Conservation (phyloP, 2,888 invertebrate species). For the Tiphia femorata region DNA sequence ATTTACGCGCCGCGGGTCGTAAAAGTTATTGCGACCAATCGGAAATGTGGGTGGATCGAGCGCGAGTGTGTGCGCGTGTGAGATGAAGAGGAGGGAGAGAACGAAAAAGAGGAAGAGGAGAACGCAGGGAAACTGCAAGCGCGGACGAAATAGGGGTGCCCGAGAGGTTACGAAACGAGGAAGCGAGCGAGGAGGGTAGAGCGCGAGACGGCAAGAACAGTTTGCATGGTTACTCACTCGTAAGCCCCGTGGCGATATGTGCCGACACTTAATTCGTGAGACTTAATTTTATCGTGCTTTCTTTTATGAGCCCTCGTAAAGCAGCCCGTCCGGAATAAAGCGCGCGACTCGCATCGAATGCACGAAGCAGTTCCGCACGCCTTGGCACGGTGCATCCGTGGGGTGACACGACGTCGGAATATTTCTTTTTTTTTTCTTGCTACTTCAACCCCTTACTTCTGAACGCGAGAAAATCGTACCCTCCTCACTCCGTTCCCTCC, state of each 20-base stretch:
- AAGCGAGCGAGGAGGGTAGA: not conserved
- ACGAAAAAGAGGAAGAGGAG: too few relatives aligned
- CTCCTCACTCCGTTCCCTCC: too few relatives aligned
- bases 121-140: too few relatives aligned
- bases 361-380: not conserved
- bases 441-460: too few relatives aligned
- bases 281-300: not conserved
- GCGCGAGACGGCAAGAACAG: not conserved
- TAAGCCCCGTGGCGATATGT: not conserved
- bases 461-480: too few relatives aligned
- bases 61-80: too few relatives aligned
- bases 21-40: slow-evolving; percentile 3
- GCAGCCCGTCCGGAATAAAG: not conserved
- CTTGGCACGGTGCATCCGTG: not conserved
- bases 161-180: too few relatives aligned
- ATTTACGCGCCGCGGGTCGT: slow-evolving; percentile 21
- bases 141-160: too few relatives aligned
- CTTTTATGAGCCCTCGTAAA: not conserved
- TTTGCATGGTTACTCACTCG: not conserved
- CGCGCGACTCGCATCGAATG: not conserved
- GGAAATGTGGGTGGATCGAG: too few relatives aligned
- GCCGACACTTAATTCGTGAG: not conserved
- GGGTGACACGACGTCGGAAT: not conserved
- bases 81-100: too few relatives aligned
- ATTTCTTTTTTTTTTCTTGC: slow-evolving; percentile 1